Percentiles rank a stretch among this genome's conserved stretches.
These are phyloP conservation scores for Cheumatopsyche charites DNA, from an alignment of 1,140 invertebrate genomes.

Conservation along the genomic window DNA sequence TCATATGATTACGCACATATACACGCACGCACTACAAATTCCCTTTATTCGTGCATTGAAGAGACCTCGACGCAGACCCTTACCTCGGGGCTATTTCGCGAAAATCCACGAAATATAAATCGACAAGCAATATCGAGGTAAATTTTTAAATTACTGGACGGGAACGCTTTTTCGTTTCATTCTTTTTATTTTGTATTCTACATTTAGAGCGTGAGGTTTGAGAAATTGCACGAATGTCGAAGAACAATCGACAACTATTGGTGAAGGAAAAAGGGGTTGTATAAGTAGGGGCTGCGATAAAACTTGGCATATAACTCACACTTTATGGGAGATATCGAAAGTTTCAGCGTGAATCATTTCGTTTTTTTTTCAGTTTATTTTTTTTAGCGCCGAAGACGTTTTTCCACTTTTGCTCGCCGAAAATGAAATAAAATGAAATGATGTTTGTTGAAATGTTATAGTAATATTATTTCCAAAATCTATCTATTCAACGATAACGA, in stretches of 20 bases:
- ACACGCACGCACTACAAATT: constrained; percentile 9
- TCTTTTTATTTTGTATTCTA: no score
- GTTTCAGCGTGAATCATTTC: constrained; percentile 27
- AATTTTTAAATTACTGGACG: no score
- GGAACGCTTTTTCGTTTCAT: no score
- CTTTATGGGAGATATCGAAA: constrained; percentile 31
- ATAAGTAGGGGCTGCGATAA: constrained; percentile 18
- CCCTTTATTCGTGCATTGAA: constrained; percentile 4
- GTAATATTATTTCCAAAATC: no score
- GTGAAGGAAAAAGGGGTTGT: constrained; percentile 8
- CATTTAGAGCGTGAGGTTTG: background rate
- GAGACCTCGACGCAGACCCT: background rate
- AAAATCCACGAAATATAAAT: constrained; percentile 7
- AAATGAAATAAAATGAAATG: background rate
- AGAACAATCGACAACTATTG: constrained; percentile 24
- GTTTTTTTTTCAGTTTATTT: background rate
- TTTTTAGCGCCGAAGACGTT: background rate
- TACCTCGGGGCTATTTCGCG: background rate
- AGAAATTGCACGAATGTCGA: background rate
- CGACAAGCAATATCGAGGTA: no score
- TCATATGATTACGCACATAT: constrained; percentile 21
- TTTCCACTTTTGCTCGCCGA: background rate
- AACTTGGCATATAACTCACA: constrained; percentile 27
- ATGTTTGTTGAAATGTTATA: background rate
- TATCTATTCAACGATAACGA: no score